phyloP scores from a whole-genome alignment of 2,888 invertebrate genomes.

The Drepana falcataria region DNA sequence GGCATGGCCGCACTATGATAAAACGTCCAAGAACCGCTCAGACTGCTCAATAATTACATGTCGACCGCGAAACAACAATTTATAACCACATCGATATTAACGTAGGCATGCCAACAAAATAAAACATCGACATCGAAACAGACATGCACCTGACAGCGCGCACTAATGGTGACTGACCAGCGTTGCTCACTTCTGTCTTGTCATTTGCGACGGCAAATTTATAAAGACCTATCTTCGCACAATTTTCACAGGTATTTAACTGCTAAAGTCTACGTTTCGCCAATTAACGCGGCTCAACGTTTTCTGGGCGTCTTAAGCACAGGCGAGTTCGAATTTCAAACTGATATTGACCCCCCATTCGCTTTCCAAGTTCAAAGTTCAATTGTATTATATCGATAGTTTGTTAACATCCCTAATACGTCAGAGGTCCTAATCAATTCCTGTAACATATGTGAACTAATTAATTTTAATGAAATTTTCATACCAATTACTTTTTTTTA shows the following conservation, averaged over 20 bases:
- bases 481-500: too few relatives aligned
- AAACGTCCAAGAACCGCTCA: conserved; percentile 23
- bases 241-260: conserved; percentile 6
- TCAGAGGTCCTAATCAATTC: too few relatives aligned
- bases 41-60: conserved; percentile 39
- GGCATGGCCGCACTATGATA: conserved; percentile 20
- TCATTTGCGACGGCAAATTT: conserved; percentile 22
- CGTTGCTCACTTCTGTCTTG: conserved; percentile 19
- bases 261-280: not conserved
- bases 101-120: conserved; percentile 30
- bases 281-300: conserved; percentile 6
- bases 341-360: conserved; percentile 22
- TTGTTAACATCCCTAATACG: not conserved
- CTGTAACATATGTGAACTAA: too few relatives aligned
- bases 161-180: conserved; percentile 37
- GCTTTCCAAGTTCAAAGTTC: conserved; percentile 36
- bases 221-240: conserved; percentile 23
- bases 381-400: conserved; percentile 1
- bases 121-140: conserved; percentile 29
- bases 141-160: conserved; percentile 30
- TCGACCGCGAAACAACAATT: conserved; percentile 28
- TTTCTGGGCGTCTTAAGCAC: conserved; percentile 9
- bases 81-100: conserved; percentile 33
- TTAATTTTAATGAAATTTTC: too few relatives aligned
- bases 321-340: conserved; percentile 11